Percentiles rank a stretch among this genome's conserved stretches.
These are phyloP conservation scores for Engraulis encrasicolus DNA, from an alignment of 2,113 vertebrate species.

Conservation along the genomic window DNA sequence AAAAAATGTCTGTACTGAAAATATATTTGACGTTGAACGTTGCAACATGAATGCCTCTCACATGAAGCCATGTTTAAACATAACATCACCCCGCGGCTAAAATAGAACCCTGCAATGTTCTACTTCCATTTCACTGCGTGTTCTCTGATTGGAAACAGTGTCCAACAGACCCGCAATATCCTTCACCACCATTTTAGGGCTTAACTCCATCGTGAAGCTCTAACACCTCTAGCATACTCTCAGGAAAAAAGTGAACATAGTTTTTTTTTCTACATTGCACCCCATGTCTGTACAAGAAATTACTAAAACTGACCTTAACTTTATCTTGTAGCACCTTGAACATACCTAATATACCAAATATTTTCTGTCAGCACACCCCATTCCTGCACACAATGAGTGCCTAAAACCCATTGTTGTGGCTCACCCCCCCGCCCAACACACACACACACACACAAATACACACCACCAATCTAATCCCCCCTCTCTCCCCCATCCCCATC, in stretches of 20 bases:
- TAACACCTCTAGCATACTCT: neutral
- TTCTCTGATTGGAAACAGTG: slow-evolving; percentile 7
- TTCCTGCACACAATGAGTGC: slow-evolving; percentile 55
- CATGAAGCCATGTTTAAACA: neutral
- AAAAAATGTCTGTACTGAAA: neutral
- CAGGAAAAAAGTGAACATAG: too few relatives aligned
- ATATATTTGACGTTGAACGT: neutral
- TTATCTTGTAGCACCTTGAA: too few relatives aligned
- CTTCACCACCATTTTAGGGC: slow-evolving; percentile 6
- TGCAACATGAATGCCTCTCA: neutral
- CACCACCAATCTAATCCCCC: too few relatives aligned
- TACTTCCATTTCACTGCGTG: neutral
- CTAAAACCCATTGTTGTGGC: slow-evolving; percentile 69
- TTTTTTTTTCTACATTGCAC: neutral
- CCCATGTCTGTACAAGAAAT: too few relatives aligned
- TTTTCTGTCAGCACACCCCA: neutral
- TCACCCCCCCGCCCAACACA: slow-evolving; percentile 4
- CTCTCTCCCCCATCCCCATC: neutral
- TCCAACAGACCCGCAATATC: neutral
- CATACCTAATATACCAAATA: too few relatives aligned
- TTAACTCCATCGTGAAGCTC: neutral
- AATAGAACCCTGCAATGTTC: neutral
- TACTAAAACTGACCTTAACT: too few relatives aligned
- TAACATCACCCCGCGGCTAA: neutral
- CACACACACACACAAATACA: too few relatives aligned